A percentile compares a stretch with the other conserved stretches of the same genome.
phyloP scores from a whole-genome alignment of 2,113 vertebrate genomes.

The Neoarius graeffei region DNA sequence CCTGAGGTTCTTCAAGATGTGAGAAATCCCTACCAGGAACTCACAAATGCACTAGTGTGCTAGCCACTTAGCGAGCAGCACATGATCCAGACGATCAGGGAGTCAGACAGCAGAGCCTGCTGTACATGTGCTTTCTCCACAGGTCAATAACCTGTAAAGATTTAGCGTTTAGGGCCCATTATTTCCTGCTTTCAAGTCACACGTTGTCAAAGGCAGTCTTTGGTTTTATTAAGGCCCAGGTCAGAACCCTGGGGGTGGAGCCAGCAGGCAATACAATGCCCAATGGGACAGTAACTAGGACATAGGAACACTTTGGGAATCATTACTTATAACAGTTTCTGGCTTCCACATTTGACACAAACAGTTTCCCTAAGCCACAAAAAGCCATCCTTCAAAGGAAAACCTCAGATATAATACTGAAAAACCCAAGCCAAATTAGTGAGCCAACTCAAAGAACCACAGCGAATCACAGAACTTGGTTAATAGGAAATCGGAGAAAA shows the following conservation, averaged over 20 bases:
- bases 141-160: constrained; percentile 77
- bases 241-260: constrained; percentile 51
- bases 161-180: constrained; percentile 76
- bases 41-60: constrained; percentile 24
- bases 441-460: constrained; percentile 49
- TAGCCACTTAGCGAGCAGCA: not conserved
- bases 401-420: not conserved
- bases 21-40: constrained; percentile 20
- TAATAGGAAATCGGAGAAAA: constrained; percentile 51
- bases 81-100: constrained; percentile 15
- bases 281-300: constrained; percentile 56
- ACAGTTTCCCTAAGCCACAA: not conserved
- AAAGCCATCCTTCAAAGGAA: constrained; percentile 9
- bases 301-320: constrained; percentile 49
- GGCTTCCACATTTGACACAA: constrained; percentile 27
- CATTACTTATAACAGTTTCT: constrained; percentile 39
- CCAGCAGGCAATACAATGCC: constrained; percentile 53
- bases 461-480: constrained; percentile 27
- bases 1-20: constrained; percentile 8
- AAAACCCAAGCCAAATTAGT: constrained; percentile 28
- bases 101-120: constrained; percentile 49
- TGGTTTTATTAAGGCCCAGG: constrained; percentile 70
- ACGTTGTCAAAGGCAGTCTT: constrained; percentile 71
- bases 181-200: constrained; percentile 78
- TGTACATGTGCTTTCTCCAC: constrained; percentile 48